Evolutionary conservation across 2,797 vertebrate genomes (phyloP), one percentile per base, ranked within the genome.

Genomic region (Halcyon badia): DNA sequence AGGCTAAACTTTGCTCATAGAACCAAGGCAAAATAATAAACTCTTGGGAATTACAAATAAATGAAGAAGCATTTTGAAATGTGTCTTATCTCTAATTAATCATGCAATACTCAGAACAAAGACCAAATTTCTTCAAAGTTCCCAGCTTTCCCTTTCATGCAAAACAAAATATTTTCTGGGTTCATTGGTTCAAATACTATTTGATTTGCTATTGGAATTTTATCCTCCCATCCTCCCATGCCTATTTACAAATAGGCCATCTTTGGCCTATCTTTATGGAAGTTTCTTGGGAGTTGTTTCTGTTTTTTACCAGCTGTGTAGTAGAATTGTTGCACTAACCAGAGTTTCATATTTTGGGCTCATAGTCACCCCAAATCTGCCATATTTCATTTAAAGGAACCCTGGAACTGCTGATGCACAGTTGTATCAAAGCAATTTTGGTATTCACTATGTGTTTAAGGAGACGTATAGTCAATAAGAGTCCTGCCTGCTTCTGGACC

Each of bases 21-120:
- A 77, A 51, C 35, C 1, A 5, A 69, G 8, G 60, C 58, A 73
- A 80, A 94, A 70, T 48, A 73, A 41, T 10, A 72, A 78, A 60
- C 26, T 70, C 39, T 35, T 56, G 20, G 17, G 48, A 80, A 82
- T 57, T 87, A 46, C 30, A 82, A 90, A 75, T 69, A 91, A 88
- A 88, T 39, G 52, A 81, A 95, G 46, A 51, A 82, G 14, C 18
- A 52, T 93, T 94, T 80, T 41, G 19, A 94, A 96, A 83, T 60
- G 39, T 19, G 3, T 25, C 48, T 73, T 86, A 65, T 78, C 42
- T 70, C 83, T 96, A 87, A 90, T 93, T 95, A 95, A 94, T 91
- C 71, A 92, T 85, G 21, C 49, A 91, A 70, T 58, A 72, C 13
- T 71, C 25, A 91, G 92, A 96, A 96, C 51, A 83, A 91, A 56